Conservation (phyloP, 1,140 invertebrate species). For the Aphidius ervi region DNA sequence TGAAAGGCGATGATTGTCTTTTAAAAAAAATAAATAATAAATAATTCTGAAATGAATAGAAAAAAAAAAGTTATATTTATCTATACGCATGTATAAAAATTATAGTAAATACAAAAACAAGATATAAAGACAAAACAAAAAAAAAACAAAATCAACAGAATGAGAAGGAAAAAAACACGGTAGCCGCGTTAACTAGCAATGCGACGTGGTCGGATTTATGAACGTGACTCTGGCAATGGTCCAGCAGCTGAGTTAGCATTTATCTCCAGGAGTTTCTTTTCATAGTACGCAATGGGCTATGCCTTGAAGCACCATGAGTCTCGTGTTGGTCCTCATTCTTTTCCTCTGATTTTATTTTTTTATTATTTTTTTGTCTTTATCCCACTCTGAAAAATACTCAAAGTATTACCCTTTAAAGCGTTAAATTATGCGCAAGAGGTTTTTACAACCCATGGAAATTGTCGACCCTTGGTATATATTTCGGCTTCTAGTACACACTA, state of each 20-base stretch:
- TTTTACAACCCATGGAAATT: slow-evolving; percentile 34
- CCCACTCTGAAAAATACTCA: slow-evolving; percentile 10
- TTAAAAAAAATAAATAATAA: slow-evolving; percentile 1
- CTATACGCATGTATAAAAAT: too few relatives aligned
- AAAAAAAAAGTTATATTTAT: slow-evolving; percentile 3
- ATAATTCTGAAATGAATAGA: slow-evolving; percentile 1
- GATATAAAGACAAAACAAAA: neutral
- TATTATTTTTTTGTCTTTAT: neutral
- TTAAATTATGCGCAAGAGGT: slow-evolving; percentile 45
- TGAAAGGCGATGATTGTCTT: neutral
- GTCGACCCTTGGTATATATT: too few relatives aligned
- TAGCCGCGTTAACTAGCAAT: slow-evolving; percentile 31
- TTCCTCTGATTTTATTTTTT: neutral
- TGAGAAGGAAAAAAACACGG: slow-evolving; percentile 28
- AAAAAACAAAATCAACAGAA: neutral
- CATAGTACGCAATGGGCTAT: slow-evolving; percentile 36
- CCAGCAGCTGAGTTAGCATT: slow-evolving; percentile 45
- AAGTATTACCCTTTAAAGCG: slow-evolving; percentile 44
- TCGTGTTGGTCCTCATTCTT: neutral
- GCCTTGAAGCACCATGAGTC: neutral
- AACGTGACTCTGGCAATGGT: slow-evolving; percentile 42
- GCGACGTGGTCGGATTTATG: slow-evolving; percentile 49
- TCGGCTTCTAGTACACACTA: too few relatives aligned
- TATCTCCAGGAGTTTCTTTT: slow-evolving; percentile 36
- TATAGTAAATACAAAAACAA: slow-evolving; percentile 5